A percentile compares a stretch with the other conserved stretches of the same genome.
Evolutionary conservation across 2,113 vertebrate species (phyloP).

Genomic region (Pontoporia blainvillei): DNA sequence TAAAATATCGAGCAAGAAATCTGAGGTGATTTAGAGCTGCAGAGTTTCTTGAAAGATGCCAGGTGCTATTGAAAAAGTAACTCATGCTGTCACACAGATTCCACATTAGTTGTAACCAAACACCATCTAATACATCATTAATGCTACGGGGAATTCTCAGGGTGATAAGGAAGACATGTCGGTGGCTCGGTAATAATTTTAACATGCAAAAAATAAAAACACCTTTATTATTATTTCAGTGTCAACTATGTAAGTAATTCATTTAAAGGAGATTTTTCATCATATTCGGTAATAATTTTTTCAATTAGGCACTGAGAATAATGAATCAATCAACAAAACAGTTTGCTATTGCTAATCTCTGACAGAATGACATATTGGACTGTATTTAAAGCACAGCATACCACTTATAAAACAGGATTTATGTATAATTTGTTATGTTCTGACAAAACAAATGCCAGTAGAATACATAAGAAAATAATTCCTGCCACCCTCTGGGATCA

Average conservation of each 20-base stretch:
- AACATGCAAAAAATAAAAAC: conserved; percentile 32
- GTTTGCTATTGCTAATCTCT: conserved; percentile 68
- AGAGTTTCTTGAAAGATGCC: neutral
- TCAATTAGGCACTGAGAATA: conserved; percentile 54
- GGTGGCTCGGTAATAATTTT: neutral
- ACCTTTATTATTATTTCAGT: conserved; percentile 34
- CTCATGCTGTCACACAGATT: neutral
- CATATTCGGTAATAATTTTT: conserved; percentile 65
- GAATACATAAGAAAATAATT: conserved; percentile 72
- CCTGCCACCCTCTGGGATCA: conserved; percentile 59
- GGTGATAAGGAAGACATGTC: neutral
- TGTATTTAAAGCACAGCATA: conserved; percentile 64
- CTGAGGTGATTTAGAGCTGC: neutral
- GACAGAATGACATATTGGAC: conserved; percentile 72
- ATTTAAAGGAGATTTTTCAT: conserved; percentile 62
- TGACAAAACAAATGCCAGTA: conserved; percentile 69
- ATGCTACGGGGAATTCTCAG: neutral
- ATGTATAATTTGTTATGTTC: conserved; percentile 67
- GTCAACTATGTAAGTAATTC: conserved; percentile 62
- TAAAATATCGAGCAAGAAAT: neutral
- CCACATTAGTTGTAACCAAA: neutral
- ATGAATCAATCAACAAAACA: conserved; percentile 71
- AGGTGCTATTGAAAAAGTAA: neutral
- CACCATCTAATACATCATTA: conserved; percentile 27
- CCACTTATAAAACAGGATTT: conserved; percentile 72